Base-by-base conservation (phyloP, 1,140 invertebrate species). In the Solenopsis invicta region DNA sequence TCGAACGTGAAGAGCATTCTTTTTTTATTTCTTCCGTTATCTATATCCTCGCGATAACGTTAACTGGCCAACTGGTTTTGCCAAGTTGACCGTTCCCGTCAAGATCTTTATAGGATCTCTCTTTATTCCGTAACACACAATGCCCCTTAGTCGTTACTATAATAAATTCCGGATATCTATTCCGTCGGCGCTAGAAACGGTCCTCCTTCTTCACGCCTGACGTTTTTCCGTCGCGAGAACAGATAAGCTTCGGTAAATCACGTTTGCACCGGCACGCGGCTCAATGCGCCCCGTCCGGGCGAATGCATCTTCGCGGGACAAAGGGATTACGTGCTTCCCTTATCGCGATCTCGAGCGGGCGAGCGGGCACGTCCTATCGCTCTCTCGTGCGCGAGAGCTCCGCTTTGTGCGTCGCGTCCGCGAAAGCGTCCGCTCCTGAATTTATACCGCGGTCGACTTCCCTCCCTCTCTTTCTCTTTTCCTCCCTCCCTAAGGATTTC, bases 231-330 rank as follows among this genome's bases (percentile, higher is more conserved):
- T 69, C 41, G 80, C 77, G 77, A 45, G 37, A 56, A 18, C 54
- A 75, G 80, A 84, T 84, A 84, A 84, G 80, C 80, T 75, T 74
- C 72, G 72, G 69, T 74, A 74, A 84, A 84, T 84, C 80, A 84
- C 80, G 50, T 71, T 69, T 81, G 61, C 62, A 59, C 34, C 75
- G 41, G 59, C 10, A 37, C 69, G 69, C 69, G 45, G 69, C 41
- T 84, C 72, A 72, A 84, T 75, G 80, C 80, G 13, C 24, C n/a
- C 59, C 69, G 41, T 56, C 29, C 80, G 69, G 69, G 69, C 80
- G 69, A 75, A 84, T 75, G 80, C 80, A 61, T 84, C 69, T 62
- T 84, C 54, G 41, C 80, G 56, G 80, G 69, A 84, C 80, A 84
- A 84, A 74, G 54, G 50, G 52, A 74, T 84, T 84, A 84, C 80